Base-by-base conservation (phyloP, 2,797 vertebrate genomes). In the Acipenser oxyrinchus region DNA sequence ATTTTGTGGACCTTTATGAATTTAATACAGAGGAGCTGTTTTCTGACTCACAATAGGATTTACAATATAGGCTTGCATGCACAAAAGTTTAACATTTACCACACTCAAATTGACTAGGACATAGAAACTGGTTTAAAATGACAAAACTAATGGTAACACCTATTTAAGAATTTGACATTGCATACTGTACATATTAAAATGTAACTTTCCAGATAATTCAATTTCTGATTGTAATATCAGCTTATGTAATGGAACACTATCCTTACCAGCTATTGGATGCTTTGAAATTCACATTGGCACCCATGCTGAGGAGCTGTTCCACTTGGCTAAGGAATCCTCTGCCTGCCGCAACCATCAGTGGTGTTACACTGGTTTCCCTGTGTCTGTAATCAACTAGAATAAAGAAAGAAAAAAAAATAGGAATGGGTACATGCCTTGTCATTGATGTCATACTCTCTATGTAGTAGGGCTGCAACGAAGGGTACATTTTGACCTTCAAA, bases 251-350 rank as follows among this genome's bases (percentile, higher is more conserved):
- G 11, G 10, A 12, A 53, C 58, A 60, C 15, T 60, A 8, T 53
- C 51, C 81, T 85, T 89, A 98, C 96, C 96, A 98, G 83, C 92
- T 92, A 71, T 97, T 98, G 48, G 91, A 89, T 13, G 94, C 91
- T 83, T 87, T 97, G 71, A 85, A 74, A 72, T 89, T 87, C 70
- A 94, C 77, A 68, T 84, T 90, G 18, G 95, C 94, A 71, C 96
- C 96, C 91, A 98, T 89, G 69, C 77, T 89, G 71, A 99, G 91
- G 62, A 99, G 85, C 71, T 95, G 93, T 67, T 95, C 93, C 71
- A 94, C 89, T 77, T 94, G 92, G 68, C 81, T 78, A 62, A 93
- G 73, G 73, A 97, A 95, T 4, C 96, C 95, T 76, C 91, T 87
- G 50, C 89, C 93, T 58, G 95, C 87, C 63, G 95, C 89, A 72